A percentile compares a stretch with the other conserved stretches of the same genome.
phyloP scores from a whole-genome alignment of 1,140 invertebrate species.

The Penaeus chinensis region DNA sequence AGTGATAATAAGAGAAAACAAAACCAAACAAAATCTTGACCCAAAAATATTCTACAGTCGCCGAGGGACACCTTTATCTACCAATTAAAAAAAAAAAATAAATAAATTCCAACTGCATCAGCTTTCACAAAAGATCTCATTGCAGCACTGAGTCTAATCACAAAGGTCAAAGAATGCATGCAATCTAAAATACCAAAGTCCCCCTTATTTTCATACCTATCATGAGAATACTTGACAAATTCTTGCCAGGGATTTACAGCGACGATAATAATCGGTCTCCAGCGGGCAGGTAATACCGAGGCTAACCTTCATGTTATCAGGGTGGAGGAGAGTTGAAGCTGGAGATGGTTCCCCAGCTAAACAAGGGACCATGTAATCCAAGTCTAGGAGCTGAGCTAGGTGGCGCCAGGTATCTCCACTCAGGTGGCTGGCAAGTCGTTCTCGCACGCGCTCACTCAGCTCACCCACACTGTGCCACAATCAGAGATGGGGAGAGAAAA shows the following conservation, averaged over 20 bases:
- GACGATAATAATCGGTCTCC: conserved; percentile 39
- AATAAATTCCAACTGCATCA: not conserved
- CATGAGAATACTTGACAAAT: conserved; percentile 30
- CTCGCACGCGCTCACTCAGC: conserved; percentile 37
- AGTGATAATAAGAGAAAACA: not conserved
- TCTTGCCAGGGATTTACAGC: conserved; percentile 32
- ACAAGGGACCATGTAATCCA: conserved; percentile 47
- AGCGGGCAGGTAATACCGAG: conserved; percentile 7
- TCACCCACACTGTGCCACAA: conserved; percentile 21
- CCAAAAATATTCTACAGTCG: not conserved
- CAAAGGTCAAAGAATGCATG: conserved; percentile 8
- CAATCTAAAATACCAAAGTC: conserved; percentile 27
- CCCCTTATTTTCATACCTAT: conserved; percentile 43
- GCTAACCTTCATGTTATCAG: conserved; percentile 56
- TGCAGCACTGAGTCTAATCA: not conserved
- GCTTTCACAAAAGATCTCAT: too few species aligned
- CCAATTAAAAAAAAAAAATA: not conserved
- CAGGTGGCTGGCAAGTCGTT: conserved; percentile 39
- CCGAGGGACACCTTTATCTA: conserved; percentile 21
- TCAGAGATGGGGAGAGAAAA: not conserved
- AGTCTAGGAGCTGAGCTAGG: conserved; percentile 47
- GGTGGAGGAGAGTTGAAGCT: conserved; percentile 45
- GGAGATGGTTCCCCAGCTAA: conserved; percentile 38
- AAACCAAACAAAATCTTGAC: not conserved
- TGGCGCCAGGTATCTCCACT: conserved; percentile 55